Conservation (phyloP, 2,797 vertebrate species). For the Onychomys leucogaster region DNA sequence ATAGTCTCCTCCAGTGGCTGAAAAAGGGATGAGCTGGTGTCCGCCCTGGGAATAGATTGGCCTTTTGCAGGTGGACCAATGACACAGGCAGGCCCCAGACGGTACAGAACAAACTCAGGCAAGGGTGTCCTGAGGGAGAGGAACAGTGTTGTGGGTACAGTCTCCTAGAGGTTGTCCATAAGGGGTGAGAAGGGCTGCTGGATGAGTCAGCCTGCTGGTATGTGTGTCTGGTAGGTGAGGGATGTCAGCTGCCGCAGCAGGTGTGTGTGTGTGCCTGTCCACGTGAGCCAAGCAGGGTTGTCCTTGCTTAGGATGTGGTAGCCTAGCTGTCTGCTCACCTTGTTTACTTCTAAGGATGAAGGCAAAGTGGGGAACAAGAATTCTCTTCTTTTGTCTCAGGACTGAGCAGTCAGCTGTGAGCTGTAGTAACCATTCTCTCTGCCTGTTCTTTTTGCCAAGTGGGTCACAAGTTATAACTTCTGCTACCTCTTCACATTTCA, state of each 20-base stretch:
- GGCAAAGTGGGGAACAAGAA: neutral
- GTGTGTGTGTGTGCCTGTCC: slow-evolving; percentile 24
- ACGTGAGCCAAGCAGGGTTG: slow-evolving; percentile 46
- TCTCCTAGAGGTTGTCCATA: slow-evolving; percentile 16
- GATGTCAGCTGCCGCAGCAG: slow-evolving; percentile 70
- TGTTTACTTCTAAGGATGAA: slow-evolving; percentile 63
- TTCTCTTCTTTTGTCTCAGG: neutral
- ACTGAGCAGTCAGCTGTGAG: neutral
- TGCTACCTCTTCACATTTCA: slow-evolving; percentile 9
- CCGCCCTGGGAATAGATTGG: neutral
- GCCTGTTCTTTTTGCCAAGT: neutral
- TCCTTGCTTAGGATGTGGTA: slow-evolving; percentile 31
- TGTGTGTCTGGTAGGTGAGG: slow-evolving; percentile 66
- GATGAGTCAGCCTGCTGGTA: slow-evolving; percentile 74
- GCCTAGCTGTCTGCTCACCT: slow-evolving; percentile 7
- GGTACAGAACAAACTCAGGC: neutral
- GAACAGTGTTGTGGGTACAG: slow-evolving; percentile 1
- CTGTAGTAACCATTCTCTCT: neutral
- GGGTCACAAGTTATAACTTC: slow-evolving; percentile 35
- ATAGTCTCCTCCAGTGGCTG: neutral
- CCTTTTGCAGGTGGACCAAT: neutral
- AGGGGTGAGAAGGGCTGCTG: slow-evolving; percentile 37
- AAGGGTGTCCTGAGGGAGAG: neutral
- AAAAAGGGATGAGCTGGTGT: neutral
- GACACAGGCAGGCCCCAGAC: slow-evolving; percentile 22